Conservation (phyloP, 2,797 vertebrate species). For the Paratrypauchen microcephalus region DNA sequence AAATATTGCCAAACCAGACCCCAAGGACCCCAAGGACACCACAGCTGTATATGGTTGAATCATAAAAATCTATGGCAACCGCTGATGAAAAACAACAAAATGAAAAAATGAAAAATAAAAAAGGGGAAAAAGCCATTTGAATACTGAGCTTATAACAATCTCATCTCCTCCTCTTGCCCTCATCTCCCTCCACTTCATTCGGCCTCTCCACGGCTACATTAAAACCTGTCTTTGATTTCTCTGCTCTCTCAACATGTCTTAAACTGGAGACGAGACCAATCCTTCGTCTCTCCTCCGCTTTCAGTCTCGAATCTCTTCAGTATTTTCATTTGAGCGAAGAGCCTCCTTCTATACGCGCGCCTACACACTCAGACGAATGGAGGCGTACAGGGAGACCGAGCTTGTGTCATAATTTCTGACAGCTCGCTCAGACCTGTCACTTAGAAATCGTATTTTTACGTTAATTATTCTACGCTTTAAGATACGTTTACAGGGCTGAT, state of each 20-base stretch:
- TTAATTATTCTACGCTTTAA: background rate
- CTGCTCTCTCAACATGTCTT: background rate
- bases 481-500: background rate
- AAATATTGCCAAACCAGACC: too few relatives aligned
- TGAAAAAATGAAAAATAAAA: too few relatives aligned
- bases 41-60: background rate
- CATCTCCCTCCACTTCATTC: background rate
- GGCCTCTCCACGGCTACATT: background rate
- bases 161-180: background rate
- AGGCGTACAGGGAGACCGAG: background rate
- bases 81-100: background rate
- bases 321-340: conserved; percentile 8
- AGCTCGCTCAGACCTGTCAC: background rate
- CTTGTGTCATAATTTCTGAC: background rate
- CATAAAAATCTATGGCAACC: background rate
- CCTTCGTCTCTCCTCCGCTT: background rate
- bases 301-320: background rate
- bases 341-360: background rate
- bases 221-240: background rate
- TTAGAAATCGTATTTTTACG: conserved; percentile 4
- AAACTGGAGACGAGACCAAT: background rate
- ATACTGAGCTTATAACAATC: background rate
- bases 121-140: background rate
- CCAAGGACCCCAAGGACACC: background rate
- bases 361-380: conserved; percentile 4